phyloP scores from a whole-genome alignment of 2,797 vertebrate species.

The Eulemur rubriventer region DNA sequence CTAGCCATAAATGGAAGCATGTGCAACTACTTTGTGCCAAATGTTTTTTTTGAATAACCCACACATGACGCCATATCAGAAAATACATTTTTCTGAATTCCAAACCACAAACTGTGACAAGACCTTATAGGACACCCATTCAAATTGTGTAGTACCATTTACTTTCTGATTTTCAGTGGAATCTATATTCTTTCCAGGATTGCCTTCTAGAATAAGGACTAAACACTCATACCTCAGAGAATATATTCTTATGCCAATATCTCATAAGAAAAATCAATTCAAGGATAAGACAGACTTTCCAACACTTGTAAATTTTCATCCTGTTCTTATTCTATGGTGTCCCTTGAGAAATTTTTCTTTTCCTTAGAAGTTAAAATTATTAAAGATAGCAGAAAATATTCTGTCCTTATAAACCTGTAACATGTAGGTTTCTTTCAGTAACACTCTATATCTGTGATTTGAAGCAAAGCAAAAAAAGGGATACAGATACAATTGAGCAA shows the following conservation, averaged over 20 bases:
- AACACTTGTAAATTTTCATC: neutral
- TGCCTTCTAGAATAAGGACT: neutral
- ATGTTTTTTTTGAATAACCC: neutral
- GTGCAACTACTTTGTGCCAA: neutral
- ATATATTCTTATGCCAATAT: neutral
- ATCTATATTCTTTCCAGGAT: neutral
- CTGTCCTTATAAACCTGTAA: neutral
- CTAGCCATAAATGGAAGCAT: neutral
- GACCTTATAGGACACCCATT: neutral
- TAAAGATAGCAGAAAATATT: neutral
- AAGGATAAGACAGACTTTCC: neutral
- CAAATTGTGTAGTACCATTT: neutral
- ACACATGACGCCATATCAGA: neutral
- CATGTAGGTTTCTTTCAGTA: neutral
- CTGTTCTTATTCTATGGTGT: neutral
- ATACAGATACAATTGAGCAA: conserved; percentile 29
- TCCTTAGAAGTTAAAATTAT: neutral
- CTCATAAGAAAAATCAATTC: neutral
- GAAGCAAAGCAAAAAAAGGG: neutral
- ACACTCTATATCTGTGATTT: neutral
- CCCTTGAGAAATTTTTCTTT: neutral
- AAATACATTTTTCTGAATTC: neutral
- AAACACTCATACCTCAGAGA: neutral
- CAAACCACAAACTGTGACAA: neutral
- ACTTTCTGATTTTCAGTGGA: neutral